Conservation (phyloP, 2,888 invertebrate species). For the Nowickia ferox region DNA sequence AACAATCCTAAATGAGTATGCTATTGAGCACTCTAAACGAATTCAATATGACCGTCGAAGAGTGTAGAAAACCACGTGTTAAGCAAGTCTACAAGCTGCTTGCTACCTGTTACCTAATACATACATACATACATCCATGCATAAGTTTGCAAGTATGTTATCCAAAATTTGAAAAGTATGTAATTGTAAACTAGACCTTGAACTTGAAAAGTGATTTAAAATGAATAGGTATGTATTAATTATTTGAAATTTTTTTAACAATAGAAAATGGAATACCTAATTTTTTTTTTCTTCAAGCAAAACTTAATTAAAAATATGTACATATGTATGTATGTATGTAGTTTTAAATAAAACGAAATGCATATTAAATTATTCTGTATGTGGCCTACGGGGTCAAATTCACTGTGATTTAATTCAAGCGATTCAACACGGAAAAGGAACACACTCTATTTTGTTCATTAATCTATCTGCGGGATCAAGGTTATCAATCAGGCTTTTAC, state of each 20-base stretch:
- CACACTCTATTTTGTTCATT: slow-evolving; percentile 75
- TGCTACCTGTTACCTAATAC: neutral
- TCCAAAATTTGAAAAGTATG: neutral
- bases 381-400: slow-evolving; percentile 83
- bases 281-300: neutral
- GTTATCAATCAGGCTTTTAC: slow-evolving; percentile 78
- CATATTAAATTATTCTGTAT: slow-evolving; percentile 74
- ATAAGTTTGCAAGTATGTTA: too few species aligned
- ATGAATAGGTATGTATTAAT: neutral
- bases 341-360: slow-evolving; percentile 2
- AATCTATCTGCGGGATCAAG: slow-evolving; percentile 83
- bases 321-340: neutral
- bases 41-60: too few species aligned
- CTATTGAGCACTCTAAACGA: too few species aligned
- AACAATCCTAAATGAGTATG: too few species aligned
- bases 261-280: slow-evolving; percentile 23
- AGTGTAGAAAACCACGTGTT: neutral
- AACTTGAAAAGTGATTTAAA: slow-evolving; percentile 31
- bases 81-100: neutral
- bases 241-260: slow-evolving; percentile 19
- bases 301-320: slow-evolving; percentile 1
- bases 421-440: slow-evolving; percentile 82
- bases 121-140: neutral
- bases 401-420: slow-evolving; percentile 77
- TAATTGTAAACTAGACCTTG: slow-evolving; percentile 41